Evolutionary conservation across 2,113 vertebrate genomes (phyloP).

Genomic region (Eleginops maclovinus): DNA sequence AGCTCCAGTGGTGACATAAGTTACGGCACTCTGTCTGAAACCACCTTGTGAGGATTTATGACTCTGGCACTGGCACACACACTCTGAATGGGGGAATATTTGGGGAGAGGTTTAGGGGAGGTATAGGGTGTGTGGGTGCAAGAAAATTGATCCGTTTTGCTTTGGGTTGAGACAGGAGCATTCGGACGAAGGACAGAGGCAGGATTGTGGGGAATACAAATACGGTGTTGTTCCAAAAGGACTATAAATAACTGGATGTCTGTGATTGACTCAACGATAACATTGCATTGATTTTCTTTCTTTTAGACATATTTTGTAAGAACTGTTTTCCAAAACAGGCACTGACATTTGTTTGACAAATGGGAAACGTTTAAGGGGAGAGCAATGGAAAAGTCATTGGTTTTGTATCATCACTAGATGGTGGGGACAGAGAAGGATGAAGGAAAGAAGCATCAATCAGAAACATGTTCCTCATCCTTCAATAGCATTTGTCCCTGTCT

Average conservation of each 20-base stretch:
- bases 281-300: slow-evolving; percentile 2
- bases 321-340: slow-evolving; percentile 28
- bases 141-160: slow-evolving; percentile 53
- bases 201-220: slow-evolving; percentile 4
- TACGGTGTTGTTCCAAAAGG: slow-evolving; percentile 11
- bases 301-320: slow-evolving; percentile 14
- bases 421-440: slow-evolving; percentile 29
- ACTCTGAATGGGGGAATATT: slow-evolving; percentile 57
- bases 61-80: slow-evolving; percentile 67
- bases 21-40: slow-evolving; percentile 44
- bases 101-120: slow-evolving; percentile 33
- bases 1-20: slow-evolving; percentile 37
- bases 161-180: slow-evolving; percentile 40
- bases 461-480: slow-evolving; percentile 29
- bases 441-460: slow-evolving; percentile 1
- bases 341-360: slow-evolving; percentile 38
- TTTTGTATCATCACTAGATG: slow-evolving; percentile 47
- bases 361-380: slow-evolving; percentile 21
- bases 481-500: slow-evolving; percentile 22
- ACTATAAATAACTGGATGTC: slow-evolving; percentile 31
- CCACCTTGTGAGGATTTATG: slow-evolving; percentile 72
- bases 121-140: not conserved
- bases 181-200: slow-evolving; percentile 39
- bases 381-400: slow-evolving; percentile 28
- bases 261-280: slow-evolving; percentile 24